Base-by-base conservation (phyloP, 1,140 invertebrate species). In the Leptoteleia sp. region DNA sequence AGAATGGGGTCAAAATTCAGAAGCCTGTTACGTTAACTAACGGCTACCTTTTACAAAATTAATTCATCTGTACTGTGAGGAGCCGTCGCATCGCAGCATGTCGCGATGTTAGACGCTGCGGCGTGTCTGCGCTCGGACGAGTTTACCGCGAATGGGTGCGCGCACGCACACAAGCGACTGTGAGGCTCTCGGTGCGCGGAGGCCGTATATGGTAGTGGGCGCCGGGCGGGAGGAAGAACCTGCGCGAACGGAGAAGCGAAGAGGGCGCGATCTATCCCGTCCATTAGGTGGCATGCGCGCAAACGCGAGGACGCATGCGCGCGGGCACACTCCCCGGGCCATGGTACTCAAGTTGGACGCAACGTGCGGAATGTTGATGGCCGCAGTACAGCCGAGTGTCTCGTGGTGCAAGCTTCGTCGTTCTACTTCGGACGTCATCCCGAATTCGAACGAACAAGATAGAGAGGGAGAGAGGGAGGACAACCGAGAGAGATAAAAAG, bases 151-250 rank as follows among this genome's bases (percentile, higher is more conserved):
- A 11, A 2, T 17, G 0, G 33, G 19, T 13, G 17, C 12, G 33
- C 35, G 37, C 16, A 11, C 16, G n/a, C 19, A 22, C 43, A 25
- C 27, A 13, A 16, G 2, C 19, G 37, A 42, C 50, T 73, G 76
- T 78, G 81, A n/a, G 22, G 75, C 48, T 73, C 67, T 47, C 62
- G 77, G 75, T 79, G 82, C 82, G 73, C 76, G 81, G 83, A 84
- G 85, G 81, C 87, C 86, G 86, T 87, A 88, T 87, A 87, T 87
- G 87, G 87, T 83, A 87, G 87, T 87, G 86, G 86, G 87, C 84
- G 86, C n/a, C n/a, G n/a, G n/a, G n/a, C n/a, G n/a, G n/a, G 86
- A 83, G 85, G 81, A 37, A 54, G 48, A 57, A 19, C 22, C 59
- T 25, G 55, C 38, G 62, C 55, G 64, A 70, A 45, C 64, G 59